These are phyloP conservation scores for Blastomussa wellsi DNA, from an alignment of 92 coral and sea anemone species.

Conservation along the genomic window DNA sequence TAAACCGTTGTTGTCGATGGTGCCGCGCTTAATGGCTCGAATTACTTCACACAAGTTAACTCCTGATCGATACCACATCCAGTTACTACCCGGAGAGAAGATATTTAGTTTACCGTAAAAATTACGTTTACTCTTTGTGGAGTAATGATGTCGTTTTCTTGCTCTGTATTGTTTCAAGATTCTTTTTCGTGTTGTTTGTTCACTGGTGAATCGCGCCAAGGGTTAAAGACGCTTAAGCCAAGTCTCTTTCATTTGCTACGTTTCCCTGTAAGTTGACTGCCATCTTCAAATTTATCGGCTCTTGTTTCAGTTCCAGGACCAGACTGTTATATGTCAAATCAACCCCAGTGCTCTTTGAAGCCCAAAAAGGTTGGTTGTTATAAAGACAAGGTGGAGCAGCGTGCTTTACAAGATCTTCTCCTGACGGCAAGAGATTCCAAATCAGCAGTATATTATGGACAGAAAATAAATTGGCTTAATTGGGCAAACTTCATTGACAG, in stretches of 20 bases:
- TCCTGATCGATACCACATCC: no score
- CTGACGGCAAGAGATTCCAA: not conserved
- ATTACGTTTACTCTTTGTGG: no score
- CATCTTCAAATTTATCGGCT: not conserved
- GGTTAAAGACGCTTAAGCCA: no score
- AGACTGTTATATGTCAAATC: not conserved
- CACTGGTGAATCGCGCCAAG: no score
- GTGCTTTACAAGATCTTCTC: not conserved
- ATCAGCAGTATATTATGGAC: not conserved
- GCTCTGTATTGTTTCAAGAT: no score
- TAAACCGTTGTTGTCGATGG: no score
- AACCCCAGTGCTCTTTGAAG: not conserved
- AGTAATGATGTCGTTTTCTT: no score
- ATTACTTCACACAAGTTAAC: no score
- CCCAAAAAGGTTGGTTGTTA: not conserved
- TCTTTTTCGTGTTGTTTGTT: no score
- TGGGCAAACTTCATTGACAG: constrained; percentile 2
- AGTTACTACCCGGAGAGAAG: no score
- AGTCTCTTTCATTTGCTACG: not conserved
- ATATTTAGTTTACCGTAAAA: no score
- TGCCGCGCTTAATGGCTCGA: no score
- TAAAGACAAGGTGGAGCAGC: not conserved
- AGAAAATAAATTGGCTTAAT: not conserved
- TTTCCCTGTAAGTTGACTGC: not conserved
- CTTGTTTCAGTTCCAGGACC: not conserved